Evolutionary conservation across 1,140 invertebrate species (phyloP).

Genomic region (Drosophila parvula): DNA sequence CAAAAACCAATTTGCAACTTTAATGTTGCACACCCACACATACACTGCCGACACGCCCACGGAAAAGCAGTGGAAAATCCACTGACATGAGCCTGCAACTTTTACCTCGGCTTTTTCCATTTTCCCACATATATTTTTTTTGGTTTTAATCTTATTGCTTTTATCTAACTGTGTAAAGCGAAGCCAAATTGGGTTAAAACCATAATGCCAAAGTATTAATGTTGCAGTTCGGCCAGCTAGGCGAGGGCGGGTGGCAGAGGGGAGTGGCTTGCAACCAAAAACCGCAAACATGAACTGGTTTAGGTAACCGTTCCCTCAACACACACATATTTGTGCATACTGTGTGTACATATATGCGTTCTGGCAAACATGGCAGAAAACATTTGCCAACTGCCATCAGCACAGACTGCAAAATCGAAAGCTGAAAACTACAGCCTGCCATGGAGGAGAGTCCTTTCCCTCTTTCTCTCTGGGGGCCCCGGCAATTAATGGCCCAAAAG

Average conservation of each 20-base stretch:
- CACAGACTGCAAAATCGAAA: slow-evolving; percentile 26
- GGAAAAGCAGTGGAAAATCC: slow-evolving; percentile 43
- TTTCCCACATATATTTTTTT: slow-evolving; percentile 19
- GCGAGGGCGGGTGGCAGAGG: background rate
- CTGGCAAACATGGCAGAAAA: slow-evolving; percentile 54
- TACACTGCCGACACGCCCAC: slow-evolving; percentile 26
- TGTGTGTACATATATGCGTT: slow-evolving; percentile 5
- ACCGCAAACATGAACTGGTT: slow-evolving; percentile 53
- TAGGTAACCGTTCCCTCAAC: slow-evolving; percentile 36
- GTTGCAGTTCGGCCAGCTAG: slow-evolving; percentile 41
- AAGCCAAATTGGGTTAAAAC: slow-evolving; percentile 75
- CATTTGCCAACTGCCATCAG: slow-evolving; percentile 60
- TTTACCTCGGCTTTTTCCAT: slow-evolving; percentile 21
- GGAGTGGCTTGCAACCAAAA: slow-evolving; percentile 19
- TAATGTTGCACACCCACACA: slow-evolving; percentile 33
- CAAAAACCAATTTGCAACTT: slow-evolving; percentile 66
- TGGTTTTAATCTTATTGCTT: slow-evolving; percentile 25
- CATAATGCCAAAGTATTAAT: slow-evolving; percentile 76
- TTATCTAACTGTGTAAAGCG: slow-evolving; percentile 38
- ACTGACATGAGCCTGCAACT: slow-evolving; percentile 40
- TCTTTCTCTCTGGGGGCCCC: slow-evolving; percentile 2
- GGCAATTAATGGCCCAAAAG: slow-evolving; percentile 65
- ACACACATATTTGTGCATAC: slow-evolving; percentile 3
- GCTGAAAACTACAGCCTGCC: slow-evolving; percentile 23
- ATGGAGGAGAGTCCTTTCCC: slow-evolving; percentile 20